Conservation (phyloP, 2,797 vertebrate species). For the Manis javanica region DNA sequence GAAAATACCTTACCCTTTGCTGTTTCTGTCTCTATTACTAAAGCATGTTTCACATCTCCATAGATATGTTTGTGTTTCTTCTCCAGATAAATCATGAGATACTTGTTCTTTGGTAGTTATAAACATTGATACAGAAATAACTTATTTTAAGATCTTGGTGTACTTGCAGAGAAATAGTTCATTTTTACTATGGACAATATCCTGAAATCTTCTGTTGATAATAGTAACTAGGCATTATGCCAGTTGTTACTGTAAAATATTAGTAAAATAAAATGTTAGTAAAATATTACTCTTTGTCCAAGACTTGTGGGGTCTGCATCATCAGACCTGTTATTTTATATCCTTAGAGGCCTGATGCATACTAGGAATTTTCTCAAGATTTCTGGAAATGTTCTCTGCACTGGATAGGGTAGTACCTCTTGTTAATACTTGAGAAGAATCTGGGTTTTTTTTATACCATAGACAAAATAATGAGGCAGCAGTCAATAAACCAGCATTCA, state of each 20-base stretch:
- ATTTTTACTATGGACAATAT: background rate
- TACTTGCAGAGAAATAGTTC: slow-evolving; percentile 7
- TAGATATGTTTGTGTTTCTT: slow-evolving; percentile 31
- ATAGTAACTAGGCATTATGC: background rate
- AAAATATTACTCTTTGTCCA: background rate
- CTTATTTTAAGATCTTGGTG: background rate
- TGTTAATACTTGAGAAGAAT: background rate
- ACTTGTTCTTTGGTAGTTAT: slow-evolving; percentile 12
- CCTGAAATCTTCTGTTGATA: background rate
- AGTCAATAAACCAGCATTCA: background rate
- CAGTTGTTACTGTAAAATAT: no score
- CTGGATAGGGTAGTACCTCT: background rate
- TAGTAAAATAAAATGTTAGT: no score
- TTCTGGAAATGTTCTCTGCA: background rate
- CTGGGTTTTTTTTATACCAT: background rate
- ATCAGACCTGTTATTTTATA: background rate
- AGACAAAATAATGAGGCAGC: background rate
- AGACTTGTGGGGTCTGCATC: background rate
- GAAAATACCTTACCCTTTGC: background rate
- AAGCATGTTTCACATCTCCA: background rate
- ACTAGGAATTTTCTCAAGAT: background rate
- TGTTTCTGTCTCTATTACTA: background rate
- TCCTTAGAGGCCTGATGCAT: background rate
- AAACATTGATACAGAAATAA: slow-evolving; percentile 17
- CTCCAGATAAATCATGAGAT: background rate